Evolutionary conservation across 2,888 invertebrate genomes (phyloP).

Genomic region (Drosophila algonquin): DNA sequence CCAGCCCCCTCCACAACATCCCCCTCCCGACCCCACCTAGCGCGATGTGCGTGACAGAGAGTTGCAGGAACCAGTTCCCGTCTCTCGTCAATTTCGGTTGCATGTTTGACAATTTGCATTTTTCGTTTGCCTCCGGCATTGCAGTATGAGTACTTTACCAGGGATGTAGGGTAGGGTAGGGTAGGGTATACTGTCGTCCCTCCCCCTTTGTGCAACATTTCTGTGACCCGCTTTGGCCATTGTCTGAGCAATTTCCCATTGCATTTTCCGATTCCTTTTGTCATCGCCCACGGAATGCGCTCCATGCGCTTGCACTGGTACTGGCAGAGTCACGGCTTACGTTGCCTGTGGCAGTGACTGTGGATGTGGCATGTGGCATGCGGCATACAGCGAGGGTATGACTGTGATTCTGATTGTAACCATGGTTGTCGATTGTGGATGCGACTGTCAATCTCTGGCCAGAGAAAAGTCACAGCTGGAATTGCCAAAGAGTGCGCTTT

Average conservation of each 20-base stretch:
- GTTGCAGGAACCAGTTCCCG: conserved; percentile 12
- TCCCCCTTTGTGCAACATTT: neutral
- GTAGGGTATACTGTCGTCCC: neutral
- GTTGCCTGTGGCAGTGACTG: neutral
- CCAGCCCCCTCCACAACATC: neutral
- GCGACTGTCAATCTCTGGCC: neutral
- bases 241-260: conserved; percentile 28
- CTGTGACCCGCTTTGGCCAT: conserved; percentile 7
- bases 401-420: neutral
- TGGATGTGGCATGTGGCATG: too few relatives aligned
- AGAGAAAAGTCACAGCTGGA: neutral
- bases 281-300: neutral
- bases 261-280: conserved; percentile 30
- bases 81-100: conserved; percentile 53
- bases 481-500: neutral
- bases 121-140: conserved; percentile 30
- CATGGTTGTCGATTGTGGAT: too few relatives aligned
- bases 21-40: neutral
- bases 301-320: too few relatives aligned
- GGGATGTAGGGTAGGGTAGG: too few relatives aligned
- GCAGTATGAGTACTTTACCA: neutral
- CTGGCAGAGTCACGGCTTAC: neutral
- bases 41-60: conserved; percentile 13
- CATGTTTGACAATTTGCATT: conserved; percentile 71
- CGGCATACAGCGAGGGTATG: neutral